Conservation (phyloP, 2,113 vertebrate species). For the Dipodomys stephensi region DNA sequence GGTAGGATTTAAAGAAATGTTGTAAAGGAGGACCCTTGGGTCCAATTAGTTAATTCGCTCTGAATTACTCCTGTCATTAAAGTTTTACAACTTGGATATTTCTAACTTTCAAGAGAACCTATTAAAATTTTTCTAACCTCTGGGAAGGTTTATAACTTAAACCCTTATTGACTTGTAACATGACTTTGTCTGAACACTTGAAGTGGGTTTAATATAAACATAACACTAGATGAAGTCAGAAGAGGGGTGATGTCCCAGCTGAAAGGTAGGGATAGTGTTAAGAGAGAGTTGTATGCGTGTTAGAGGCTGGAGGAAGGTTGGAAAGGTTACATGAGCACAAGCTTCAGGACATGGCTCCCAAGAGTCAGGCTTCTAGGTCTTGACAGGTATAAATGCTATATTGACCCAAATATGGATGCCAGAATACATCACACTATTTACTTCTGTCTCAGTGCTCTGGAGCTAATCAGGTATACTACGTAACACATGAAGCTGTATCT, state of each 20-base stretch:
- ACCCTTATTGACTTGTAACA: constrained; percentile 21
- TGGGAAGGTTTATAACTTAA: constrained; percentile 18
- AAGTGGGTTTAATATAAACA: neutral
- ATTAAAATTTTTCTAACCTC: constrained; percentile 58
- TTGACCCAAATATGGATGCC: neutral
- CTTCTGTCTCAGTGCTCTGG: neutral
- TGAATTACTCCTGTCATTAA: constrained; percentile 44
- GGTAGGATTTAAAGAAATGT: constrained; percentile 23
- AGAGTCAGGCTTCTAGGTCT: no score
- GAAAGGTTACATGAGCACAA: neutral
- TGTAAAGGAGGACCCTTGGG: neutral
- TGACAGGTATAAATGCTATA: neutral
- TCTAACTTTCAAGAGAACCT: constrained; percentile 39
- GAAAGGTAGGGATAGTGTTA: neutral
- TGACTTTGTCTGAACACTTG: constrained; percentile 5
- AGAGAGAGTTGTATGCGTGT: neutral
- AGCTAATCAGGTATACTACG: neutral
- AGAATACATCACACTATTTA: neutral
- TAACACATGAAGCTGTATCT: neutral
- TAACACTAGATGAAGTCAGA: neutral
- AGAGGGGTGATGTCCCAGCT: neutral
- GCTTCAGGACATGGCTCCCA: neutral
- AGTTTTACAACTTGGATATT: constrained; percentile 53
- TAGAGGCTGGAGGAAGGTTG: rapidly evolving
- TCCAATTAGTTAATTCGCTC: constrained; percentile 51